Conservation (phyloP, 2,888 invertebrate genomes). For the Cheilosia pagana region DNA sequence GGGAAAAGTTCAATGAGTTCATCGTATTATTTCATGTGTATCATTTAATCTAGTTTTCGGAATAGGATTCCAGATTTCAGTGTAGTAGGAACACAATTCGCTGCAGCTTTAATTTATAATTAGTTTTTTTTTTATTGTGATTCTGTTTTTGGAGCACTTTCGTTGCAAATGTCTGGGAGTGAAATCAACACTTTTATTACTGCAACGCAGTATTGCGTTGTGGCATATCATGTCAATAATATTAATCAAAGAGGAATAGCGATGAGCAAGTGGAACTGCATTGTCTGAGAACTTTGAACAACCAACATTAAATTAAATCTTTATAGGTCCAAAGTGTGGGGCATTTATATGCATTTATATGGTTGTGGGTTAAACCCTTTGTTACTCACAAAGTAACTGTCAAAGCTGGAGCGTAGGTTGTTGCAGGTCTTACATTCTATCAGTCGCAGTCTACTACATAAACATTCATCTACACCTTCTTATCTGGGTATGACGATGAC, state of each 20-base stretch:
- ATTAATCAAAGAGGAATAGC: not conserved
- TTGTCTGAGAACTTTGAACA: constrained; percentile 32
- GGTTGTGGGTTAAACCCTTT: not conserved
- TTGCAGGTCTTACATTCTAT: not conserved
- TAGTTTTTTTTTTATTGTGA: not conserved
- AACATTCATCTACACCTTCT: not conserved
- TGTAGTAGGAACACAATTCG: constrained; percentile 7
- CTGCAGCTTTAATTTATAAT: constrained; percentile 25
- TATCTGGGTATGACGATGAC: not conserved
- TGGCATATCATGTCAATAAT: constrained; percentile 23
- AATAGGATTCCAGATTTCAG: constrained; percentile 62
- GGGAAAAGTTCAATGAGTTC: constrained; percentile 64
- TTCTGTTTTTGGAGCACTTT: constrained; percentile 13
- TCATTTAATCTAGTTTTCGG: constrained; percentile 64
- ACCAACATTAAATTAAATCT: not conserved
- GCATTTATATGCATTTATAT: constrained; percentile 2
- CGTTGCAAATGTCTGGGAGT: constrained; percentile 33
- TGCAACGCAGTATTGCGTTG: constrained; percentile 25
- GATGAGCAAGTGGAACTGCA: constrained; percentile 17
- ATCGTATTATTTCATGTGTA: constrained; percentile 55
- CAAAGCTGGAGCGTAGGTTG: not conserved
- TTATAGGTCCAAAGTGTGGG: not conserved
- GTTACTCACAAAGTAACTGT: not conserved
- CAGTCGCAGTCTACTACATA: not conserved
- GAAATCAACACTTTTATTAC: constrained; percentile 9